Conservation (phyloP, 1,140 invertebrate species). For the Reticulitermes speratus region DNA sequence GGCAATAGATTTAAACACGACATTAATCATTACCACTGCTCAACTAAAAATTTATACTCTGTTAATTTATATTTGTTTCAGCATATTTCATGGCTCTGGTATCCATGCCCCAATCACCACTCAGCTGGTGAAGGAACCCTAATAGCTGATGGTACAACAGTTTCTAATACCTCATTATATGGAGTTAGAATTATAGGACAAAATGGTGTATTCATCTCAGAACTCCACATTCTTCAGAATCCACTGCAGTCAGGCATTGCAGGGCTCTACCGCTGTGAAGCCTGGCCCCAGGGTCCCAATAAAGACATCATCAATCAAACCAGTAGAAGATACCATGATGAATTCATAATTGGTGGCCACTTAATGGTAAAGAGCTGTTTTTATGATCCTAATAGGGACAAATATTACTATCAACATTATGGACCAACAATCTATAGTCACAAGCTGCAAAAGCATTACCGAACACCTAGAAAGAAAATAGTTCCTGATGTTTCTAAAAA, state of each 20-base stretch:
- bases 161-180: background rate
- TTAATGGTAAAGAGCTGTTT: background rate
- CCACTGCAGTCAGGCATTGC: background rate
- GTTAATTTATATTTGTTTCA: background rate
- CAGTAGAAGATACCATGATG: background rate
- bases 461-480: background rate
- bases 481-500: background rate
- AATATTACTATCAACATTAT: background rate
- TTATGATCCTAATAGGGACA: background rate
- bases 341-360: background rate
- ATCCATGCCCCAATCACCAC: background rate
- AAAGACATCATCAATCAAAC: background rate
- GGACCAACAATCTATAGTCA: background rate
- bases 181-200: background rate
- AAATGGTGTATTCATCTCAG: slow-evolving; percentile 2
- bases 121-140: background rate
- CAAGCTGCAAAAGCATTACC: background rate
- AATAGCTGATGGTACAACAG: slow-evolving; percentile 3
- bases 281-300: background rate
- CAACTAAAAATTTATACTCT: no score
- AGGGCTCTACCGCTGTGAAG: background rate
- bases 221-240: slow-evolving; percentile 1
- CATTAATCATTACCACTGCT: no score
- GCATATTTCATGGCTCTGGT: slow-evolving; percentile 1
- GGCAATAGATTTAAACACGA: no score